These are phyloP conservation scores for Hiodon tergisus DNA, from an alignment of 2,113 vertebrate genomes.

Conservation along the genomic window DNA sequence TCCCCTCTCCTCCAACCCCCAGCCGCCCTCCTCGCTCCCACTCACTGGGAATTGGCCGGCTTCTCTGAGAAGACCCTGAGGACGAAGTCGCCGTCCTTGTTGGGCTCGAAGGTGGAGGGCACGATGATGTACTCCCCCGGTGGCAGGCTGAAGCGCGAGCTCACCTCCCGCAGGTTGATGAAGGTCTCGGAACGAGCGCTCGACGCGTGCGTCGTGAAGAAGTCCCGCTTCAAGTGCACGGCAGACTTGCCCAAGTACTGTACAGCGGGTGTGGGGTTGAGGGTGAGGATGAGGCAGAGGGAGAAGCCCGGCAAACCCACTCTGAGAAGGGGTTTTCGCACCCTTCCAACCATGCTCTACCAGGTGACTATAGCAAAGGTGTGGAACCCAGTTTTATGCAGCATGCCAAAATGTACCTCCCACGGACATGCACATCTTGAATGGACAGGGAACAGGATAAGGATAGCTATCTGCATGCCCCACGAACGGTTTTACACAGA, in stretches of 20 bases:
- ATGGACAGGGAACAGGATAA: too few species aligned
- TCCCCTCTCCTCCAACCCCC: too few species aligned
- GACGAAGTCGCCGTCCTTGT: constrained; percentile 80
- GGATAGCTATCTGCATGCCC: too few species aligned
- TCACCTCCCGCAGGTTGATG: constrained; percentile 92
- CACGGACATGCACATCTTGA: too few species aligned
- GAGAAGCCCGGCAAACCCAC: constrained; percentile 5
- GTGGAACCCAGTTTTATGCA: too few species aligned
- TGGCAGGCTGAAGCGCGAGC: constrained; percentile 74
- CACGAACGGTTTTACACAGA: too few species aligned
- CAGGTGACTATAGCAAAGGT: too few species aligned
- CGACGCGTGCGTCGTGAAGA: constrained; percentile 79
- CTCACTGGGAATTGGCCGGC: constrained; percentile 75
- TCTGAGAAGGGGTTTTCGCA: neutral
- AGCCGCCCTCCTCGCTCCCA: constrained; percentile 14
- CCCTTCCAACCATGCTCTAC: too few species aligned
- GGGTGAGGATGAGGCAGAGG: neutral
- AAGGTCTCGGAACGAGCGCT: constrained; percentile 85
- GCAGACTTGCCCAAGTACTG: constrained; percentile 65
- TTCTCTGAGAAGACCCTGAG: constrained; percentile 91
- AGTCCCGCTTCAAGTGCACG: constrained; percentile 81
- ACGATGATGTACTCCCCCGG: constrained; percentile 86
- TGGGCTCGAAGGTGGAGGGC: constrained; percentile 88
- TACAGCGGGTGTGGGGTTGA: too few species aligned
- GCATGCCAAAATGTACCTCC: too few species aligned